Base-by-base conservation (phyloP, 2,113 vertebrate species). In the Labrus mixtus region DNA sequence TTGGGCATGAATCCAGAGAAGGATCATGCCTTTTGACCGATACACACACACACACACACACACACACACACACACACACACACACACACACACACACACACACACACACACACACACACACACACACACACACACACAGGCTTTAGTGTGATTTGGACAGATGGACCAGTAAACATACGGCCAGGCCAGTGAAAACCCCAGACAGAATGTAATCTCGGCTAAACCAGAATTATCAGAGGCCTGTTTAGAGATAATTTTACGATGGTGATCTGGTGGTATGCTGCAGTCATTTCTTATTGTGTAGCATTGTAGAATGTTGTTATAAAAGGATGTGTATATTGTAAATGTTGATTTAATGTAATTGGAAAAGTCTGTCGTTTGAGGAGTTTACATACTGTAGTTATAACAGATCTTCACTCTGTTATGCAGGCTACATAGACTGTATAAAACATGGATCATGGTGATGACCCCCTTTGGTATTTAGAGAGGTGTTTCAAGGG, bases 91-190 rank as follows among this genome's bases (percentile, higher is more conserved):
- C 29, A 33, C 3, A 3, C 29, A 33, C 3, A 3, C 29, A 33
- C 29, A 33, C 29, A 33, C 29, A 33, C 29, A 33, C 29, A 3
- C 29, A 33, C 3, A 3, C 29, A 33, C 20, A 50, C 54, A 58
- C 62, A 64, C 50, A 56, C 43, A 64, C 48, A 64, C 66, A 64
- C 72, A 65, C 25, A 57, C 45, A 70, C 43, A 67, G 25, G 56
- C 41, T 10, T 29, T 69, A 16, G 58, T 53, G 51, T 46, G 12
- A 70, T 10, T 54, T 20, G 41, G 59, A 20, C 78, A 81, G 78
- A 76, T 81, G 72, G 78, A 81, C n/a, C 48, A 56, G 46, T 76
- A 60, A 67, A 17, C 66, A 63, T 48, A 56, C 16, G 15, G 36
- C 17, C 20, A 53, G 56, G 45, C 25, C 55, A 33, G 20, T 43